These are phyloP conservation scores for Penaeus japonicus DNA, from an alignment of 1,140 invertebrate genomes.

Conservation along the genomic window DNA sequence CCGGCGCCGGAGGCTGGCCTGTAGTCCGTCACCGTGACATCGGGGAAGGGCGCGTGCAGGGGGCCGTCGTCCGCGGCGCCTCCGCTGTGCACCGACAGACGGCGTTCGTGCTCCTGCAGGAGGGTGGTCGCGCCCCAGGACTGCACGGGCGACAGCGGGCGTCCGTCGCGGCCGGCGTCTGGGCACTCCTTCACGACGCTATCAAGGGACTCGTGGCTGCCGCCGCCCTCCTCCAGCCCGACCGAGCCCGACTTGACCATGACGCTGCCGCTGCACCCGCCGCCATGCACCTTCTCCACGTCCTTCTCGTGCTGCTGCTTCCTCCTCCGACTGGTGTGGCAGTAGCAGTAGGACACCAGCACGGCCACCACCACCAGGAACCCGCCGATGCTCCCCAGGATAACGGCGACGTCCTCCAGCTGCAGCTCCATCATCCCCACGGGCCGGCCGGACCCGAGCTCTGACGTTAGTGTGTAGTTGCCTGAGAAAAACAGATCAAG, in stretches of 20 bases:
- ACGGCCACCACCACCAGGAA: constrained; percentile 51
- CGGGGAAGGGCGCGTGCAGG: constrained; percentile 51
- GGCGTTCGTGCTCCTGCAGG: constrained; percentile 70
- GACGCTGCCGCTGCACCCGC: constrained; percentile 37
- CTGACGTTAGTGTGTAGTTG: constrained; percentile 56
- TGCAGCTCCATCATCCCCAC: constrained; percentile 47
- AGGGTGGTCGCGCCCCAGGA: constrained; percentile 71
- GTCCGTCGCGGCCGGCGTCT: constrained; percentile 58
- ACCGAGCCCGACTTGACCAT: constrained; percentile 54
- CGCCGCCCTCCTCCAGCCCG: constrained; percentile 29
- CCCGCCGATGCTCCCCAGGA: constrained; percentile 52
- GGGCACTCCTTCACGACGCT: constrained; percentile 51
- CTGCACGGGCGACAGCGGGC: constrained; percentile 68
- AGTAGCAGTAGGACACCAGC: constrained; percentile 52
- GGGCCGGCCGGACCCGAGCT: constrained; percentile 52
- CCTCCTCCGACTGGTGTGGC: constrained; percentile 43
- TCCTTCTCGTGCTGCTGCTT: constrained; percentile 55
- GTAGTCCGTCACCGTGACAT: constrained; percentile 58
- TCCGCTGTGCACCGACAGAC: constrained; percentile 59
- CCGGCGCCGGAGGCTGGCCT: constrained; percentile 16
- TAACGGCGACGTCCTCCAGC: constrained; percentile 54
- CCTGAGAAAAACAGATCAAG: constrained; percentile 18
- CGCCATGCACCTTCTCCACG: constrained; percentile 40
- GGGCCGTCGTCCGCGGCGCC: constrained; percentile 41
- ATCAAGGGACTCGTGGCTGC: constrained; percentile 55